A percentile compares a stretch with the other conserved stretches of the same genome.
Evolutionary conservation across 2,888 invertebrate genomes (phyloP).

Genomic region (Hypolimnas misippus): DNA sequence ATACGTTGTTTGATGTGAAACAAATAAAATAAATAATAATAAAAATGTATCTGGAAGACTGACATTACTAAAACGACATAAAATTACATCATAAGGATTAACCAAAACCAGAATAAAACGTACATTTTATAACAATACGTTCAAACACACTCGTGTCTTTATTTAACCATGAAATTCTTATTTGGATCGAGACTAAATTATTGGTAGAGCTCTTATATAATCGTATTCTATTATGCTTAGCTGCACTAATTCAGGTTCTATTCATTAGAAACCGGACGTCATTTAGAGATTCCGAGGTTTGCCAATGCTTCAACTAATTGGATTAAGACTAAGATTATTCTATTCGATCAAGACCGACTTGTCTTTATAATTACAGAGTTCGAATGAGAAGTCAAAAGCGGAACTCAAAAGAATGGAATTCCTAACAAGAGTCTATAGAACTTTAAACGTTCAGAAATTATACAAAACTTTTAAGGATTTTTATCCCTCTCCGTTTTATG

Average conservation of each 20-base stretch:
- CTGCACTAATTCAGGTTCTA: constrained; percentile 34
- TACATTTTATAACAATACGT: too few relatives aligned
- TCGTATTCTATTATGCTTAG: constrained; percentile 28
- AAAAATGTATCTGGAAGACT: too few relatives aligned
- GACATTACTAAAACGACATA: too few relatives aligned
- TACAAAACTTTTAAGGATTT: neutral
- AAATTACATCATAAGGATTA: neutral
- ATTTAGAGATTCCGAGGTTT: constrained; percentile 30
- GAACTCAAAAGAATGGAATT: constrained; percentile 7
- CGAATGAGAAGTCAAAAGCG: constrained; percentile 8
- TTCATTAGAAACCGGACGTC: constrained; percentile 37
- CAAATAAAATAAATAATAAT: too few relatives aligned
- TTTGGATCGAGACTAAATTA: neutral
- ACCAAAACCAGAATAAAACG: neutral
- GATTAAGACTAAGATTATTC: constrained; percentile 27
- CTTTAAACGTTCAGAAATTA: neutral
- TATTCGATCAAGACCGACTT: constrained; percentile 15
- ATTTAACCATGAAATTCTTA: neutral
- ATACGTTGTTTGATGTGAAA: too few relatives aligned
- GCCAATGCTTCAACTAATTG: constrained; percentile 30
- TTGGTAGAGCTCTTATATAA: constrained; percentile 1
- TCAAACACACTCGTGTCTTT: too few relatives aligned
- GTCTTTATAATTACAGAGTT: constrained; percentile 11
- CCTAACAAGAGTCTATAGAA: neutral
- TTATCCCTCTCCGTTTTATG: neutral